Evolutionary conservation across 2,888 invertebrate species (phyloP), one percentile per base, ranked within the genome.

Genomic region (Cordilura impudica): DNA sequence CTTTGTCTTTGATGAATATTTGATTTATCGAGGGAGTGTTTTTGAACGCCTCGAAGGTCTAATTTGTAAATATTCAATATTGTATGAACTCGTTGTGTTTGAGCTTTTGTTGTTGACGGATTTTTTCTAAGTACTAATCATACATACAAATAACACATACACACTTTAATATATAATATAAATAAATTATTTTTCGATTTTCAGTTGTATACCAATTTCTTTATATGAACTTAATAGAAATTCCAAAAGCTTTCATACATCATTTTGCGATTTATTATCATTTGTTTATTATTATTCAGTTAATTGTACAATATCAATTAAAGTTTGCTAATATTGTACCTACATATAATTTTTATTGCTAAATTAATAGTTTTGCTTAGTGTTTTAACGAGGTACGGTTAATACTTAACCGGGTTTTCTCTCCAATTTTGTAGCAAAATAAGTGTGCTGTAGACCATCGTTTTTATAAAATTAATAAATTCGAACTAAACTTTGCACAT

Each of bases 111-210:
- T 56, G 61, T 49, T 39, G 10, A n/a, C 26, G 1, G 10, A 49
- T 58, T 23, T 43, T 43, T 51, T 66, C n/a, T 43, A 65, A 39
- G 43, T 60, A 60, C 58, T 76, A 76, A 76, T 70, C 29, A 65
- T 45, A 31, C 51, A 76, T 58, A 45, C 56, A 70, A 75, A 69
- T 56, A 69, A 29, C 12, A 26, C 14, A 7, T 53, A 26, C 14
- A 26, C 16, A 8, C 14, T 26, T 53, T 26, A 49, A 35, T 8
- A 49, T 16, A 21, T n/a, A 49, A 43, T 54, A 49, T 63, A 58
- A 58, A 51, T 54, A 29, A 63, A 12, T 26, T 12, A 5, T 45
- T 21, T 19, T 31, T 16, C 19, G n/a, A 10, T 35, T 12, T 26
- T 16, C 35, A 45, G 12, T 45, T 54, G 14, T 23, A 26, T 29